Percentiles rank a stretch among this genome's conserved stretches.
These are phyloP conservation scores for Watsonalla binaria DNA, from an alignment of 2,888 invertebrate genomes.

Conservation along the genomic window DNA sequence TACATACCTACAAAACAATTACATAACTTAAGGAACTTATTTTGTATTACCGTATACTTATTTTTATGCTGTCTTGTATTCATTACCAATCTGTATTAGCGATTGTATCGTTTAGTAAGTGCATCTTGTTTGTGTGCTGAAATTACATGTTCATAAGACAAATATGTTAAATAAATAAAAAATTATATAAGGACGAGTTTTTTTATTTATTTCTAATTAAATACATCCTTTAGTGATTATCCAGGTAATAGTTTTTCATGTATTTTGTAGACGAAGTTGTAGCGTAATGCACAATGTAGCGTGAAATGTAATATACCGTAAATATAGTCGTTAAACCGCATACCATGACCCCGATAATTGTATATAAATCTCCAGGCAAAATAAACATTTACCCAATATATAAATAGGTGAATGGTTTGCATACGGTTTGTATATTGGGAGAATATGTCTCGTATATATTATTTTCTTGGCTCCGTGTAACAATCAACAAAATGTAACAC, in stretches of 20 bases:
- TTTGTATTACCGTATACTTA: neutral
- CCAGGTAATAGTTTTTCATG: neutral
- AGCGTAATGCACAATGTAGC: no score
- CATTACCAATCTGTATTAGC: neutral
- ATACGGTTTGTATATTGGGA: neutral
- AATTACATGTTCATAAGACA: neutral
- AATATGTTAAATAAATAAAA: neutral
- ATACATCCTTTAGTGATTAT: neutral
- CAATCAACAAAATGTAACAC: slow-evolving; percentile 10
- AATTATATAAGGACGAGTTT: neutral
- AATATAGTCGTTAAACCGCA: slow-evolving; percentile 14
- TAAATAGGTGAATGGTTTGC: neutral
- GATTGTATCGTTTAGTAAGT: neutral
- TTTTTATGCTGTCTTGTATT: neutral
- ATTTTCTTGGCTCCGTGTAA: neutral
- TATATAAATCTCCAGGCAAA: no score
- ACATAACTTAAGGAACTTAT: neutral
- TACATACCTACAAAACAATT: no score
- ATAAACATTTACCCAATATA: no score
- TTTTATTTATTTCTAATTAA: neutral
- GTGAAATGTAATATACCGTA: slow-evolving; percentile 6
- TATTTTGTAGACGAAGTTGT: no score
- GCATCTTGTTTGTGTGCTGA: neutral
- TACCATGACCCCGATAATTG: slow-evolving; percentile 22
- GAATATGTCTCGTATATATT: no score